Evolutionary conservation across 1,140 invertebrate species (phyloP).

Genomic region (Aleiodes sp.): DNA sequence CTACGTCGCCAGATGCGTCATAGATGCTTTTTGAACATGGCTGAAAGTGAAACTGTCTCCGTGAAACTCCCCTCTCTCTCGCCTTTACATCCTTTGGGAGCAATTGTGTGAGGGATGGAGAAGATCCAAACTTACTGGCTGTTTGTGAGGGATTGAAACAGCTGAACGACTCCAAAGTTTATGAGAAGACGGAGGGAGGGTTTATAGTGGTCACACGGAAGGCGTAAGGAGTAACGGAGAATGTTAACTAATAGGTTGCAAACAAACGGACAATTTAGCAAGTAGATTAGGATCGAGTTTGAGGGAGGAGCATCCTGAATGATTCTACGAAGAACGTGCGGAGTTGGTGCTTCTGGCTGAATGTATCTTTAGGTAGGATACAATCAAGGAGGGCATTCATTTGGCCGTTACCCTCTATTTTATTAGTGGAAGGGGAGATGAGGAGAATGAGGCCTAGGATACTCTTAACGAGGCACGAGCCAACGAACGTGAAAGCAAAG

Average conservation of each 20-base stretch:
- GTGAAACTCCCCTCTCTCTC: not conserved
- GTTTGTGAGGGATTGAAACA: slow-evolving; percentile 3
- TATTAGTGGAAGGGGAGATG: slow-evolving; percentile 28
- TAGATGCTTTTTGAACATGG: not conserved
- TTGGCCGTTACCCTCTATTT: slow-evolving; percentile 39
- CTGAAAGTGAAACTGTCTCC: not conserved
- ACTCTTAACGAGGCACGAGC: slow-evolving; percentile 21
- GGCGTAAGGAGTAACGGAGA: slow-evolving; percentile 32
- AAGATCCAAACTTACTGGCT: not conserved
- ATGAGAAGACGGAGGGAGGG: slow-evolving; percentile 9
- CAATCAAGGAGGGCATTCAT: slow-evolving; percentile 40
- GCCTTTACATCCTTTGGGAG: not conserved
- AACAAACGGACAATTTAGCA: slow-evolving; percentile 48
- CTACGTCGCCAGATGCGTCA: too few species aligned
- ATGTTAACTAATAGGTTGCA: slow-evolving; percentile 44
- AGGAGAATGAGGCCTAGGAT: slow-evolving; percentile 13
- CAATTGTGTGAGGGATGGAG: not conserved
- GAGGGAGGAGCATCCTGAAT: not conserved
- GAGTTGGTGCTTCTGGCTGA: not conserved
- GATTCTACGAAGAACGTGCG: not conserved
- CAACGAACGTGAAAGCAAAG: not conserved
- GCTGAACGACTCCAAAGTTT: not conserved
- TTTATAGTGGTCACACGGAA: slow-evolving; percentile 7
- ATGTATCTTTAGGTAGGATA: slow-evolving; percentile 13
- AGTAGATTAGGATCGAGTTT: slow-evolving; percentile 32